phyloP scores from a whole-genome alignment of 64 coral and sea anemone species.

The Catalaphyllia jardinei region DNA sequence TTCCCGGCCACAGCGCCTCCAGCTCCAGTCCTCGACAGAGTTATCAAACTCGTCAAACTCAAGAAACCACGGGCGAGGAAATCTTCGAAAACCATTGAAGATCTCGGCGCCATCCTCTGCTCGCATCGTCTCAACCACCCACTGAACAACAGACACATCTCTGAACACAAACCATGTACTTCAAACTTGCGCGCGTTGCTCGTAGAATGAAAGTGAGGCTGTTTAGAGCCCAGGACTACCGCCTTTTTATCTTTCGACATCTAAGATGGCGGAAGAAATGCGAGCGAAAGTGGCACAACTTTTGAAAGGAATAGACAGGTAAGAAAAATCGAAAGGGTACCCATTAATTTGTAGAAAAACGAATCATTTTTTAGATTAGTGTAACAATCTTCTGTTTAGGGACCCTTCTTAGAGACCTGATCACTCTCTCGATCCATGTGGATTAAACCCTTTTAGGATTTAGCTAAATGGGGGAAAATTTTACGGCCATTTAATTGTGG shows the following conservation, averaged over 20 bases:
- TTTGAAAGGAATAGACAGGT: slow-evolving; percentile 75
- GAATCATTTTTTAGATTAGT: background rate
- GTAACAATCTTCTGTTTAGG: background rate
- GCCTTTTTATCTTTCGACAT: background rate
- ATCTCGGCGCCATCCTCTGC: too few species aligned
- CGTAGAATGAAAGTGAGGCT: background rate
- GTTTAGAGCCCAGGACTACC: slow-evolving; percentile 5
- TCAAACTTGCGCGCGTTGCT: background rate
- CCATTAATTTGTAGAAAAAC: background rate
- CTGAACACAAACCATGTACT: background rate
- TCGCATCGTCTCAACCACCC: too few species aligned
- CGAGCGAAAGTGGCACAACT: slow-evolving; percentile 42
- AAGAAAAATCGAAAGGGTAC: background rate
- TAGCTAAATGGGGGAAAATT: too few species aligned
- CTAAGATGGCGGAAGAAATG: slow-evolving; percentile 73
- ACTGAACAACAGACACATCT: too few species aligned
- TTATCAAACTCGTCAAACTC: too few species aligned
- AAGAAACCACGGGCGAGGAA: too few species aligned
- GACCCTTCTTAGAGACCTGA: background rate
- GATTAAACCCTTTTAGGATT: background rate
- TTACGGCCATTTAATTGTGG: too few species aligned
- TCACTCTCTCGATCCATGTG: background rate
- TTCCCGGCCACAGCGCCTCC: too few species aligned
- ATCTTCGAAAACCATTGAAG: too few species aligned
- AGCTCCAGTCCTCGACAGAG: too few species aligned